Evolutionary conservation across 2,797 vertebrate species (phyloP).

Genomic region (Lithobates pipiens): DNA sequence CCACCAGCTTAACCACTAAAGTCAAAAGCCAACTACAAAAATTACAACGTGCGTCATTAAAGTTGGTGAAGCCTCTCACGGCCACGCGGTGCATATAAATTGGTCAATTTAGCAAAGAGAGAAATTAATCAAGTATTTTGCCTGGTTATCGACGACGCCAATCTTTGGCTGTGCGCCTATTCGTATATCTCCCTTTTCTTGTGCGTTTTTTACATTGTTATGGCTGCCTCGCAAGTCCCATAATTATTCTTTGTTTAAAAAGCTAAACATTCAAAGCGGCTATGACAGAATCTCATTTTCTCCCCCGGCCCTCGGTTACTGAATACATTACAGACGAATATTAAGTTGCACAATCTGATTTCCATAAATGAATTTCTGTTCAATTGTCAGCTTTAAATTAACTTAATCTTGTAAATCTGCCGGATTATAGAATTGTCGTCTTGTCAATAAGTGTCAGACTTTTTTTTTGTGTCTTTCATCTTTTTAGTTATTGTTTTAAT

Average conservation of each 20-base stretch:
- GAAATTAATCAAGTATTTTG: slow-evolving; percentile 50
- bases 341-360: slow-evolving; percentile 58
- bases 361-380: slow-evolving; percentile 59
- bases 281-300: slow-evolving; percentile 61
- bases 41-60: neutral
- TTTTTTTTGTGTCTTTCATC: neutral
- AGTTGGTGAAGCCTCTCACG: neutral
- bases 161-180: slow-evolving; percentile 36
- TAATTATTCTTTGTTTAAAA: slow-evolving; percentile 60
- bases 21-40: neutral
- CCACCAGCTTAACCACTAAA: too few species aligned
- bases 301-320: slow-evolving; percentile 46
- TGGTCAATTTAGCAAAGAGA: slow-evolving; percentile 43
- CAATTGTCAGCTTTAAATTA: slow-evolving; percentile 59
- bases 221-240: slow-evolving; percentile 49
- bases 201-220: slow-evolving; percentile 44
- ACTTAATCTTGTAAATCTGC: slow-evolving; percentile 59
- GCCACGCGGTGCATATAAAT: slow-evolving; percentile 44
- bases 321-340: slow-evolving; percentile 59
- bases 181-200: slow-evolving; percentile 30
- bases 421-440: slow-evolving; percentile 46
- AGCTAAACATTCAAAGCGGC: slow-evolving; percentile 55
- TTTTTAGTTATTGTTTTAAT: slow-evolving; percentile 50
- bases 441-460: slow-evolving; percentile 44
- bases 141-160: slow-evolving; percentile 45